Evolutionary conservation across 2,888 invertebrate genomes (phyloP), one percentile per base, ranked within the genome.

Genomic region (Drosophila antonietae): DNA sequence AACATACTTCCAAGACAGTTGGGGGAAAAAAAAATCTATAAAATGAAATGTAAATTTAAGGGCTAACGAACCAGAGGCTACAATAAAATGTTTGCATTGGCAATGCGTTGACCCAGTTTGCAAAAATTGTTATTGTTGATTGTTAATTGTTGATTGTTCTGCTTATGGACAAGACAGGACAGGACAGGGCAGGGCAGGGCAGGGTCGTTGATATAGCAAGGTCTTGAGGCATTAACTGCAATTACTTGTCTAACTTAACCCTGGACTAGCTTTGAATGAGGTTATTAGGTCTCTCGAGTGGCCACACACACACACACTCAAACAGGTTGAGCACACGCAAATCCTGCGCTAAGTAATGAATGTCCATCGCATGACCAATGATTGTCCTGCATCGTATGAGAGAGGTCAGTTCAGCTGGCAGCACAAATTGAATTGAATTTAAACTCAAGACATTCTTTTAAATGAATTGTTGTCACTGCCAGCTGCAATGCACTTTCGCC

Each of bases 51-150:
- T 1, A 33, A 28, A 18, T n/a, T 41, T 9, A n/a, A 31, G 28
- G 20, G 14, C 56, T 18, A 18, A 2, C 28, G 35, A 52, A 35
- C 35, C 49, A 20, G 7, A 20, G 20, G 20, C 44, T 7, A 10
- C 44, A 44, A 12, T 44, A 12, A 18, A 44, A 5, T 20, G 58
- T 33, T 43, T 59, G 66, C 70, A 78, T 81, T 88, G 81, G 67
- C 78, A 88, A 83, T 88, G 76, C 78, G 71, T 83, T 86, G 87
- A 81, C 89, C 89, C 72, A 88, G 83, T 83, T 83, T 70, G 59
- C 62, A 80, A 73, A 80, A 47, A 51, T 51, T 49, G 33, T 35
- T 56, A 47, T 51, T 46, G 58, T 63, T 39, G 69, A 51, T 68
- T 67, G 33, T 71, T 78, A 74, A 80, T 83, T 73, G 78, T 71